Base-by-base conservation (phyloP, 1,140 invertebrate species). In the Gonatopus flavifemur region DNA sequence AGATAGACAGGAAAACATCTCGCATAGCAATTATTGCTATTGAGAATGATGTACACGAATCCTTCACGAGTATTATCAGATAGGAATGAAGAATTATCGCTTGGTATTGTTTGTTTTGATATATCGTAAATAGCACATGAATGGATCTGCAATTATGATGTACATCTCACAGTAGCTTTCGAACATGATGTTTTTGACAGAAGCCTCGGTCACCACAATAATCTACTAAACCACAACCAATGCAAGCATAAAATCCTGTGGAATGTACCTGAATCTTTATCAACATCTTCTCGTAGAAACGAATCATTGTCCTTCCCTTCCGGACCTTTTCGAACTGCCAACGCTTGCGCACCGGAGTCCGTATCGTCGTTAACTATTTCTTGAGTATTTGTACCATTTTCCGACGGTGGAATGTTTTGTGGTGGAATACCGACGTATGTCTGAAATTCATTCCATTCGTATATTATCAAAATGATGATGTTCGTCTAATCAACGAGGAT, bases 271-370 rank as follows among this genome's bases (percentile, higher is more conserved):
- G 76, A 77, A 62, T 77, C 81, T 77, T 84, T 82, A 62, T 83
- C 72, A 35, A 78, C 76, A 66, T 85, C 83, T 67, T 84, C 82
- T 41, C 75, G 73, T 56, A 83, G 72, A 62, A 81, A 82, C 24
- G 82, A 82, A 57, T 90, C 88, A 67, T 88, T 87, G 64, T 89
- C 88, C 68, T 89, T 88, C 30, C 88, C 88, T 57, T 91, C 89
- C 1, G 88, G 89, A 20, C 85, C 87, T 74, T 83, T 83, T 12
- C 86, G 72, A 2, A 83, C 79, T 52, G 79, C 65, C 28, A 76
- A 57, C 35, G 77, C 64, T 51, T 83, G 70, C 0, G 75, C 69
- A 52, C 78, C 80, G 49, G 79, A 80, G 52, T 83, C 80, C 46
- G 79, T 80, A 46, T 84, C 81, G 25, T 81, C 75, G 25, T 55